Percentiles rank a stretch among this genome's conserved stretches.
phyloP scores from a whole-genome alignment of 2,888 invertebrate species.

The Cloeon dipterum region DNA sequence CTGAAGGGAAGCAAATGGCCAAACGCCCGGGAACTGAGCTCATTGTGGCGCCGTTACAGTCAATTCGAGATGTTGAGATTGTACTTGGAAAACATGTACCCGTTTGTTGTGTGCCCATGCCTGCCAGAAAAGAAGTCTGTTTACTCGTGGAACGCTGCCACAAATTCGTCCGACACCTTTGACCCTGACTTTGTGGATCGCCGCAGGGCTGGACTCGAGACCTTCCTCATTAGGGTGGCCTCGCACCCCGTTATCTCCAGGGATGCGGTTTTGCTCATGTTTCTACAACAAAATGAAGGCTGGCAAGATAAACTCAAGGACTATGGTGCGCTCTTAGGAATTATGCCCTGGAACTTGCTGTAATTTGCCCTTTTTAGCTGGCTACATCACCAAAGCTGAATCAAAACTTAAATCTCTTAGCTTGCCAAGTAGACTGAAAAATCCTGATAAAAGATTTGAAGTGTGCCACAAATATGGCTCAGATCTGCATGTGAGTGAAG shows the following conservation, averaged over 20 bases:
- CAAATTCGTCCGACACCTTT: conserved; percentile 49
- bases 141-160: conserved; percentile 42
- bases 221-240: conserved; percentile 50
- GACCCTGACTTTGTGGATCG: conserved; percentile 68
- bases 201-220: conserved; percentile 59
- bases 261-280: conserved; percentile 53
- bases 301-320: conserved; percentile 58
- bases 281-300: conserved; percentile 52
- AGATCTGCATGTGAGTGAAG: conserved; percentile 35
- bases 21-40: conserved; percentile 33
- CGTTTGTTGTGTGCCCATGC: conserved; percentile 58
- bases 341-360: too few relatives aligned
- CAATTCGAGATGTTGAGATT: conserved; percentile 63
- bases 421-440: conserved; percentile 47
- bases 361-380: too few relatives aligned
- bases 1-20: conserved; percentile 35
- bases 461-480: conserved; percentile 49
- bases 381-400: conserved; percentile 51
- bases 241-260: conserved; percentile 48
- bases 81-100: conserved; percentile 53
- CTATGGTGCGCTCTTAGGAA: conserved; percentile 27
- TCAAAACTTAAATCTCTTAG: conserved; percentile 52
- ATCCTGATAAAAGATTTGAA: conserved; percentile 49
- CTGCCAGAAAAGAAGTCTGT: conserved; percentile 56
- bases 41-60: conserved; percentile 58